Evolutionary conservation across 1,140 invertebrate species (phyloP).

Genomic region (Cydia pomonella): DNA sequence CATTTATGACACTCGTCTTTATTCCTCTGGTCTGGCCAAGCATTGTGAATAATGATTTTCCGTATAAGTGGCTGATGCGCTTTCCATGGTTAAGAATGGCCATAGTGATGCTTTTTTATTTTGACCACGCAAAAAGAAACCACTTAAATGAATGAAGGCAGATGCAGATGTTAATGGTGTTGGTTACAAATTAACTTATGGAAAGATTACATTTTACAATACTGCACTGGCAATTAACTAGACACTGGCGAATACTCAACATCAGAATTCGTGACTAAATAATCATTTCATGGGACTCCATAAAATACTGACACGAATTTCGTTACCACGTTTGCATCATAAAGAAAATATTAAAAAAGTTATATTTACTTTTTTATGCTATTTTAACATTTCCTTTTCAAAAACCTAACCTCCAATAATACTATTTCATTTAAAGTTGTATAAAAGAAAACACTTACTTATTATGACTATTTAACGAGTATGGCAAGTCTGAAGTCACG

Average conservation of each 20-base stretch:
- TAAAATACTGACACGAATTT: neutral
- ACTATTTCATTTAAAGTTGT: too few relatives aligned
- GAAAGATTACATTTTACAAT: neutral
- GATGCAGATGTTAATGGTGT: too few relatives aligned
- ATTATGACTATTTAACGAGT: too few relatives aligned
- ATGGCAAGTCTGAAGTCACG: too few relatives aligned
- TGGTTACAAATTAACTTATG: too few relatives aligned
- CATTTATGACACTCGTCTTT: conserved; percentile 41
- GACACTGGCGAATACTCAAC: too few relatives aligned
- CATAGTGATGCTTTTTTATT: neutral
- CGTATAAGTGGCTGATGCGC: neutral
- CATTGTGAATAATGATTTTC: neutral
- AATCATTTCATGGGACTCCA: neutral
- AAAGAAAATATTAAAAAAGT: neutral
- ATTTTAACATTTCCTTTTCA: too few relatives aligned
- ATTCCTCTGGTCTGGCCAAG: neutral
- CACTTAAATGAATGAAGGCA: too few relatives aligned
- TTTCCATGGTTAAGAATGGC: neutral
- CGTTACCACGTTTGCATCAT: neutral
- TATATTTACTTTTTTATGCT: too few relatives aligned
- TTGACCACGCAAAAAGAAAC: neutral
- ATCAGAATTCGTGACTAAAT: neutral
- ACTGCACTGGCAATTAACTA: neutral
- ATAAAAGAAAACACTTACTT: too few relatives aligned
- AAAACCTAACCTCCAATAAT: too few relatives aligned